Base-by-base conservation (phyloP, 2,888 invertebrate species). In the Chorisops tibialis region DNA sequence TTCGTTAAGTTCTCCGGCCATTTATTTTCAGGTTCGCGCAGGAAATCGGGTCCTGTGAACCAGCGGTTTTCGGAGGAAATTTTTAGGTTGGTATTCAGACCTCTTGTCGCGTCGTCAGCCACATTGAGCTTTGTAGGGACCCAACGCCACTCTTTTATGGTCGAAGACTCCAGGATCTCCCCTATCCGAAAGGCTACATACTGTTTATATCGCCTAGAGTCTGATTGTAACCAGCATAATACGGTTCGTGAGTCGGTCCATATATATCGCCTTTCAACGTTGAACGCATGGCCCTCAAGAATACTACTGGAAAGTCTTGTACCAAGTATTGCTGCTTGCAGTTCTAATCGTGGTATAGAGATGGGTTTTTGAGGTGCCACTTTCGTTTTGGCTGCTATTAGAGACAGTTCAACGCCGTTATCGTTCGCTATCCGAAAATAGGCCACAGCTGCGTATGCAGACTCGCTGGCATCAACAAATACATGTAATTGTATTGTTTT, bases 51-150 rank as follows among this genome's bases (percentile, higher is more conserved):
- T 12, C 63, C 49, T 4, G 39, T 48, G 11, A 61, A 63, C 61
- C 59, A 52, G 35, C 59, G 30, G 24, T 24, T 24, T 7, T 24
- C 4, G 24, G n/a, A n/a, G n/a, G n/a, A n/a, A n/a, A n/a, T n/a
- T n/a, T n/a, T n/a, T n/a, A 5, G 37, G 45, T 5, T 43, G 16
- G 14, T 9, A 16, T 11, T 50, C 19, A 14, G 60, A 62, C 62
- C 64, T 30, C 65, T 66, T 4, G 63, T 63, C 7, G 47, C 59
- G 2, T 66, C 62, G 37, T 63, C 63, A 1, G 63, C 63, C 18
- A 65, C 51, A 12, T 66, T 65, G 2, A 50, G 16, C 2, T 50
- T 24, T 9, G 64, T 52, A 2, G 65, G 64, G 0, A 65, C 58
- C 64, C 65, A 64, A 41, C 56, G 35, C 59, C 61, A 63, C 9